Conservation (phyloP, 2,888 invertebrate genomes). For the Embidobia sp. region DNA sequence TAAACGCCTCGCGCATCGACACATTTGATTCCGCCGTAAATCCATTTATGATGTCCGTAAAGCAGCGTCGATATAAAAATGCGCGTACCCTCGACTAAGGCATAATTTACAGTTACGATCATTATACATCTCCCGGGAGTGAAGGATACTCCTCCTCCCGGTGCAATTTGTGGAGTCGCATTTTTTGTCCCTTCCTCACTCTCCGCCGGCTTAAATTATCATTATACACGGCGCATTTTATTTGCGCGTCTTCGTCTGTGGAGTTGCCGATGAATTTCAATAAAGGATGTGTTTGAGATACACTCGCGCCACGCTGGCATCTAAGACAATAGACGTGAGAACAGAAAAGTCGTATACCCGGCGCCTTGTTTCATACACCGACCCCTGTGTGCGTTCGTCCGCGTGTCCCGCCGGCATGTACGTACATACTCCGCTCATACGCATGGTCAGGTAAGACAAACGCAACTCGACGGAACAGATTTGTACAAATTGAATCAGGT, state of each 20-base stretch:
- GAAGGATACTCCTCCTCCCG: conserved; percentile 1
- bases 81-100: conserved; percentile 5
- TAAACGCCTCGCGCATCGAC: conserved; percentile 12
- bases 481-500: too few species aligned
- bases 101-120: conserved; percentile 60
- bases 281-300: conserved; percentile 58
- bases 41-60: conserved; percentile 34
- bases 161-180: conserved; percentile 43
- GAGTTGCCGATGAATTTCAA: conserved; percentile 64
- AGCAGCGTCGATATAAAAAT: conserved; percentile 31
- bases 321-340: conserved; percentile 64
- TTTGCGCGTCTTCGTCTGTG: conserved; percentile 35
- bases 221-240: conserved; percentile 53
- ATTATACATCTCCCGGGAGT: conserved; percentile 39
- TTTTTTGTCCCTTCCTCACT: conserved; percentile 30
- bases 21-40: conserved; percentile 29
- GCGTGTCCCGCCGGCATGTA: conserved; percentile 30
- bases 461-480: too few species aligned
- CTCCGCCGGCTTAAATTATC: conserved; percentile 45
- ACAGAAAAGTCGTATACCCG: conserved; percentile 48
- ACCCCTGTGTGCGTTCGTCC: background rate
- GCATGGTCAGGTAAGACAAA: conserved; percentile 40
- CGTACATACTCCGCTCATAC: conserved; percentile 21
- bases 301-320: conserved; percentile 49
- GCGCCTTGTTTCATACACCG: conserved; percentile 15